Evolutionary conservation across 1,140 invertebrate genomes (phyloP), one percentile per base, ranked within the genome.

Genomic region (Halyomorpha halys): DNA sequence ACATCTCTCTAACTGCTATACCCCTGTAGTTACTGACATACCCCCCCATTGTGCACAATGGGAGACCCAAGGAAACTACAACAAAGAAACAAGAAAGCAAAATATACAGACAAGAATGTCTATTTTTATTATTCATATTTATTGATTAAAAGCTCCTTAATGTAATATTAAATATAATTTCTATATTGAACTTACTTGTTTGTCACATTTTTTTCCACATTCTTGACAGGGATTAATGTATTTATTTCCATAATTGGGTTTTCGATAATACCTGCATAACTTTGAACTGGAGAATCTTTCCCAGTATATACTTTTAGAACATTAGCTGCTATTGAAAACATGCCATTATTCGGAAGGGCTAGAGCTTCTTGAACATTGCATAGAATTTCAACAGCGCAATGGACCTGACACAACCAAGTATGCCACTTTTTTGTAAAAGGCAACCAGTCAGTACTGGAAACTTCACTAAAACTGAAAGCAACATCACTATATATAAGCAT

Each of bases 321-420:
- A 30, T 44, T 34, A 19, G 59, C 25, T 16, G 59, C 59, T 19
- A 60, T 34, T 0, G 30, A 39, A 23, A 21, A 44, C 25, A 60
- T 16, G 3, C n/a, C 30, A n/a, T 34, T 30, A 23, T 60, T 60
- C 11, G 30, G 11, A 3, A 60, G 34, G 34, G 16, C n/a, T 11
- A 60, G 15, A 39, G 59, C 25, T 19, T 18, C 59, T 15, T 60
- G 59, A 6, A 44, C 44, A 19, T 44, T 34, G 8, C 30, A n/a
- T 3, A 60, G 18, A 39, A 60, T 34, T 18, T 60, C 59, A 3
- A 60, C 13, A 23, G 39, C 59, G n/a, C 59, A 60, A 44, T 60
- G 59, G 34, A 44, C 44, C n/a, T 44, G 30, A 18, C 16, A 60
- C 9, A 60, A 44, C 59, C 59, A 60, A 18, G 34, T 18, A 18